Base-by-base conservation (phyloP, 1,140 invertebrate species). In the Cyclargus thomasi region DNA sequence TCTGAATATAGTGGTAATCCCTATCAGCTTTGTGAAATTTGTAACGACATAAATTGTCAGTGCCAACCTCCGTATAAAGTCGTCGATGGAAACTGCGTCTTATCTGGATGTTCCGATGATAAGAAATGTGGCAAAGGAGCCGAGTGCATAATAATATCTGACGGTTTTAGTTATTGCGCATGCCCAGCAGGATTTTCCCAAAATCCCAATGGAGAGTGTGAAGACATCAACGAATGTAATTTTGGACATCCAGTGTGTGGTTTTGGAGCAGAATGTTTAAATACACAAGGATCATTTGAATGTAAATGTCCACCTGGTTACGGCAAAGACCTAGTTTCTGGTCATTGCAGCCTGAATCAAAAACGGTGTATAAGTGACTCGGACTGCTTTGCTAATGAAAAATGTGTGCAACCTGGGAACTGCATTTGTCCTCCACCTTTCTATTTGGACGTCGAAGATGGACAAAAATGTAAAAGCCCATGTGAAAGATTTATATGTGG, bases 401-500 rank as follows among this genome's bases (percentile, higher is more conserved):
- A 97, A 88, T 98, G 97, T 83, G 94, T 97, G 11, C 95, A 97
- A 81, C 96, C 96, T 0, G 97, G 96, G 1, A 94, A 97, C 89
- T 98, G 97, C 80, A 92, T 97, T 2, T 97, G 96, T 83, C 96
- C 95, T 22, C 96, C 96, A 18, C 97, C 96, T 0, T 98, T 95
- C 85, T 97, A 96, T 82, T 93, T 95, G 20, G 96, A 97, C 83
- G 92, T 94, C 16, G 88, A 92, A 23, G 95, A 97, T 81, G 94
- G 94, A 53, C 95, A 96, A 80, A 94, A 95, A 78, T 97, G 97
- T 84, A 97, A 97, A 90, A 97, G 95, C 92, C 96, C 96, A 5
- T 97, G 96, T 80, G 95, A 97, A 82, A 92, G 96, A 64, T 97
- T 95, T 82, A 94, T 95, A 1, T 99, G 97, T 80, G 97, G 97